Base-by-base conservation (phyloP, 2,113 vertebrate species). In the Seriola quinqueradiata region DNA sequence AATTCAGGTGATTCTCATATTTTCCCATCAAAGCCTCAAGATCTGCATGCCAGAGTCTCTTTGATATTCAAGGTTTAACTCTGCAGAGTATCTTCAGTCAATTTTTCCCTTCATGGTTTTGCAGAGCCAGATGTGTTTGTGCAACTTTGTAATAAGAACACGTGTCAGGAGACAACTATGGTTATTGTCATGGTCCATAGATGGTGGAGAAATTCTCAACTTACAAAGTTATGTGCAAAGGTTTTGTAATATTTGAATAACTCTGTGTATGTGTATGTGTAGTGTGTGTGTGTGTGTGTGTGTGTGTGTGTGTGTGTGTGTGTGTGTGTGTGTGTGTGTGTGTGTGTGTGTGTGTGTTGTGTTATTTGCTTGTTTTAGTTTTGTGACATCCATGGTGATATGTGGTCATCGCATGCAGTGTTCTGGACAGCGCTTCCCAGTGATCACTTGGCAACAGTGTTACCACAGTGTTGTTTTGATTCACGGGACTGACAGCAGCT, bases 401-500 rank as follows among this genome's bases (percentile, higher is more conserved):
- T 75, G 58, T 2, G 58, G 40, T 69, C 70, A 70, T 77, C 21
- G 10, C 60, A 28, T 52, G 67, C 40, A 50, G 52, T 65, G 40
- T 38, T 32, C 34, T 38, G 75, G 61, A 32, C 44, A 63, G 38
- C 38, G 1, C 50, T 58, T 64, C 28, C 69, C 55, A 58, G n/a
- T 25, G 48, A 75, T 76, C 10, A 28, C 66, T 80, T 60, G 67
- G 77, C 67, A 81, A 52, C 77, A 23, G 52, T 7, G 71, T 55
- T 52, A 81, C 50, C 71, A 60, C 71, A 66, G 23, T 61, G 77
- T 70, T 77, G 66, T 70, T 77, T 58, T 71, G 83, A 76, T 71
- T 72, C 36, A 71, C 13, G 67, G 46, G 50, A 28, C 14, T 34
- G 72, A 55, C 34, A 44, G 72, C 52, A 54, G 32, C 40, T 84